Evolutionary conservation across 2,797 vertebrate species (phyloP), one percentile per base, ranked within the genome.

Genomic region (Eulemur mongoz): DNA sequence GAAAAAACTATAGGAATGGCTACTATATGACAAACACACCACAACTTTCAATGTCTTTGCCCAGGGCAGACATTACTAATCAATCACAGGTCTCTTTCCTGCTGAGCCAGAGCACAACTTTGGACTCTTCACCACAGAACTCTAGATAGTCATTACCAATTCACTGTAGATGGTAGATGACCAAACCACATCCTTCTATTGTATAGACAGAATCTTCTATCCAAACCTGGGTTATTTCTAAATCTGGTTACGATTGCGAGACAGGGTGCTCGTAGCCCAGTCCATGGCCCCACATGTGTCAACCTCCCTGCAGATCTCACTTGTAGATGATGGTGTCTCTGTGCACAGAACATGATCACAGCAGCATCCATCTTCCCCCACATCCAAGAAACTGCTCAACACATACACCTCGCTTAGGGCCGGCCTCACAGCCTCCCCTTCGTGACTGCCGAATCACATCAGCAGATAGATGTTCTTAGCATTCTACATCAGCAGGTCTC

Each of bases 1-100:
- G 8, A 23, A 35, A 40, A 30, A 94, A 27, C 27, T 23, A 38
- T 15, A 72, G 40, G 40, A 90, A 76, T n/a, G 40, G 32, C 32
- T 85, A 25, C 18, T 43, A 82, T 9, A 52, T 2, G 12, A 50
- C 5, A n/a, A 52, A 59, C 50, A 40, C 1, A 38, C 32, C 52
- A 76, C 32, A 6, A 50, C n/a, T 54, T 89, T 65, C 80, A 23
- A 10, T 11, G n/a, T 30, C 75, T 89, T 65, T 72, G 70, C 80
- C 70, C 43, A 15, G 14, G 40, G 79, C 86, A 96, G 95, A 83
- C 92, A 94, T 32, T 52, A 89, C 86, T 61, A 89, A 87, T 78
- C 61, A 43, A 96, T 48, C 89, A 11, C 11, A 76, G 48, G 17
- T 25, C 25, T 89, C 38, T 76, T 70, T 92, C 87, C 35, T 17